Evolutionary conservation across 2,113 vertebrate species (phyloP), one percentile per base, ranked within the genome.

Genomic region (Alethe castanea): DNA sequence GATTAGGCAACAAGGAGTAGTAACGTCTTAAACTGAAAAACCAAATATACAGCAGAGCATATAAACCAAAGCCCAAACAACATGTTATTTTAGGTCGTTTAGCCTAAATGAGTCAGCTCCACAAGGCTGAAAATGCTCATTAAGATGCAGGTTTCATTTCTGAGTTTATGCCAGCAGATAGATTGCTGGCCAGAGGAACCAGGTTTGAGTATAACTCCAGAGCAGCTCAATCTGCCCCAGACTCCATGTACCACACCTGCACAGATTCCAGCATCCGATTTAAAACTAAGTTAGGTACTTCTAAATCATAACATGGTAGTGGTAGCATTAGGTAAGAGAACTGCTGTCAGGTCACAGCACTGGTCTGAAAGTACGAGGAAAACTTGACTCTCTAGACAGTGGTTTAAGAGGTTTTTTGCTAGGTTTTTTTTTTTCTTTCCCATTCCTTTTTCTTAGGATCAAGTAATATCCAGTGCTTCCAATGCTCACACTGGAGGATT

Each of bases 81-180:
- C 23, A 53, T 7, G 16, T 22, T 81, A 61, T 47, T 48, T 33
- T 25, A 83, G 86, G 80, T 71, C 19, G 24, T 60, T 67, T 72
- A 86, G 31, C 80, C 65, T 91, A 71, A 83, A 79, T 87, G 91
- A 95, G 65, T 95, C 93, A 94, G 33, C 47, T 94, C 82, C 73
- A 77, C 74, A 50, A 57, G 25, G 36, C 23, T 79, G 61, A 84
- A 81, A 67, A 71, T 36, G 40, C 77, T 89, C 0, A 0, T 83
- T 74, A 71, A 81, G 59, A 62, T 36, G 42, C 66, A 73, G 33
- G 42, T 66, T 95, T 88, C 29, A 31, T 31, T 72, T 95, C 61
- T 73, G 70, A 59, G 23, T 57, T 92, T 48, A 36, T 89, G 73
- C 73, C 66, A 92, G 47, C 44, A 80, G 44, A 81, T 36, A 42